phyloP scores from a whole-genome alignment of 2,888 invertebrate genomes.

The Xestia rhomboidea region DNA sequence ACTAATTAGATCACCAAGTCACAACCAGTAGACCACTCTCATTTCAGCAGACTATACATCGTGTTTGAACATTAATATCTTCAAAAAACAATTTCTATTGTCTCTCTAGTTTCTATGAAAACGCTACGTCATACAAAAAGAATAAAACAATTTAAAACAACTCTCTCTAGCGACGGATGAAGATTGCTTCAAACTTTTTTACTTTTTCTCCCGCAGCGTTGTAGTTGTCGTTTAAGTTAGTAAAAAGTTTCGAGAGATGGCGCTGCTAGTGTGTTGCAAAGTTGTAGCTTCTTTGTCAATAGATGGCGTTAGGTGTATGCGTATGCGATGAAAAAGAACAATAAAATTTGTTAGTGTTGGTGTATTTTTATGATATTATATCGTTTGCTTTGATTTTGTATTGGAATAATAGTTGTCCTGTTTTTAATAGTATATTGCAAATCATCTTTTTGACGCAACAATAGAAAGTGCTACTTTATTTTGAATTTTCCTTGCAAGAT shows the following conservation, averaged over 20 bases:
- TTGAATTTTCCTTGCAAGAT: not conserved
- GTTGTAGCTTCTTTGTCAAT: conserved; percentile 39
- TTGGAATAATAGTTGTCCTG: not conserved
- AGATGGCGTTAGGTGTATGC: conserved; percentile 63
- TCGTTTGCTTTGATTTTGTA: not conserved
- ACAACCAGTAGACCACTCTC: not conserved
- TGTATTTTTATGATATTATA: conserved; percentile 21
- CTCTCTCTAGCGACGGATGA: conserved; percentile 81
- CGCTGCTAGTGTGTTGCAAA: conserved; percentile 51
- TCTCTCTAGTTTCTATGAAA: conserved; percentile 60
- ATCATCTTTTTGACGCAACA: too few species aligned
- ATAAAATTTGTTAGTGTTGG: conserved; percentile 20
- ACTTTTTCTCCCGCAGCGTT: conserved; percentile 57
- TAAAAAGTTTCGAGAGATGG: conserved; percentile 72
- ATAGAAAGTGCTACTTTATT: not conserved
- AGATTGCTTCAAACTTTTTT: conserved; percentile 69
- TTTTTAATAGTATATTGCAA: not conserved
- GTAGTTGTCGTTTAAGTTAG: not conserved
- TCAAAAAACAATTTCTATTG: conserved; percentile 17
- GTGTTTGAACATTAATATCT: not conserved
- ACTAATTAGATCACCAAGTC: not conserved
- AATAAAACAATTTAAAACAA: conserved; percentile 75
- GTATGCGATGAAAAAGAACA: conserved; percentile 55
- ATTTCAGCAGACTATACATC: not conserved
- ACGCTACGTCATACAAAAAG: conserved; percentile 66